Evolutionary conservation across 1,140 invertebrate species (phyloP).

Genomic region (Proales similis): DNA sequence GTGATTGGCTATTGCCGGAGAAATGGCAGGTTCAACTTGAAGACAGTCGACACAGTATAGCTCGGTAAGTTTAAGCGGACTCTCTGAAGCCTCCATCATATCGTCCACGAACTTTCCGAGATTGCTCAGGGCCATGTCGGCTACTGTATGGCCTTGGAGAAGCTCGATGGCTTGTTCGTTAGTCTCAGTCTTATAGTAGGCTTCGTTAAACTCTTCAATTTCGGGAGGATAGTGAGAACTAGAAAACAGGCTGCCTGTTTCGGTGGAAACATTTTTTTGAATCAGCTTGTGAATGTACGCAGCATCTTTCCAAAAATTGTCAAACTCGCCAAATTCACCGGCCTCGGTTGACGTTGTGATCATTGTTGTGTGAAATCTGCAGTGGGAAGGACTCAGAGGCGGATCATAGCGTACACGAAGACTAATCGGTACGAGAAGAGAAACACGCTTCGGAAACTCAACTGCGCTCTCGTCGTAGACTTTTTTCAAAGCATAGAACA

Average conservation of each 20-base stretch:
- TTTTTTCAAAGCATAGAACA: constrained; percentile 18
- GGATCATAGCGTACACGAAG: constrained; percentile 18
- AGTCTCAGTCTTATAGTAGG: constrained; percentile 1
- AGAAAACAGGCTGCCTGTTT: constrained; percentile 19
- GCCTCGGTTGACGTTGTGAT: background rate
- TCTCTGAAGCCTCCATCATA: background rate
- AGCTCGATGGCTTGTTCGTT: background rate
- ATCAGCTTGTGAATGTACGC: constrained; percentile 5
- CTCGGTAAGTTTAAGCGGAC: constrained; percentile 14
- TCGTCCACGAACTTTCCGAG: constrained; percentile 11
- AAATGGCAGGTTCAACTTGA: constrained; percentile 15
- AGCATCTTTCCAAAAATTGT: constrained; percentile 20
- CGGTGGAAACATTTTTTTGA: constrained; percentile 4
- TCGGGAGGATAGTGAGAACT: background rate
- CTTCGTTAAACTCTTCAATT: constrained; percentile 8
- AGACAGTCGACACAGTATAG: constrained; percentile 11
- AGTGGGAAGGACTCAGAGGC: background rate
- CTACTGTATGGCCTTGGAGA: background rate
- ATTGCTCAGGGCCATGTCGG: constrained; percentile 20
- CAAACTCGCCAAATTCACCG: constrained; percentile 14
- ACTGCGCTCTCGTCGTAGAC: constrained; percentile 14
- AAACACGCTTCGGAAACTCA: background rate
- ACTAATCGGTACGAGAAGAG: background rate
- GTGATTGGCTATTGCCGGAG: constrained; percentile 7
- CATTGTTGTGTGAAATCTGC: constrained; percentile 18